These are phyloP conservation scores for Ctena decussata DNA, from an alignment of 2,888 invertebrate genomes.

Conservation along the genomic window DNA sequence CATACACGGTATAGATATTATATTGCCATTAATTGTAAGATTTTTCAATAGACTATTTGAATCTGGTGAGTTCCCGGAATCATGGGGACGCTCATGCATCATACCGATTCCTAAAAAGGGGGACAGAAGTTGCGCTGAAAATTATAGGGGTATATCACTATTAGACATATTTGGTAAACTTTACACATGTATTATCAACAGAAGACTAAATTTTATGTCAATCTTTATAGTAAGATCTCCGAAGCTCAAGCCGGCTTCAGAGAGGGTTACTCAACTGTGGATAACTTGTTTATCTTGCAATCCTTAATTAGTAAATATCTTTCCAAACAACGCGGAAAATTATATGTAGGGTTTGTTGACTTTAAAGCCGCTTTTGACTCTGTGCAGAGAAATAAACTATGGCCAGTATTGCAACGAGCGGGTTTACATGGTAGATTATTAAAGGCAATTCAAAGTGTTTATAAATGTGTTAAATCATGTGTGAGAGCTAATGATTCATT, in stretches of 20 bases:
- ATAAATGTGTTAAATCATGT: conserved; percentile 24
- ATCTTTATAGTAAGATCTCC: neutral
- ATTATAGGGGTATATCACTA: conserved; percentile 2
- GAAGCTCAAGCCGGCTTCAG: conserved; percentile 10
- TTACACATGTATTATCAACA: conserved; percentile 1
- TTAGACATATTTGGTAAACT: conserved; percentile 7
- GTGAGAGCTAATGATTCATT: neutral
- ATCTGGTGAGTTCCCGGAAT: neutral
- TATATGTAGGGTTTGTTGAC: neutral
- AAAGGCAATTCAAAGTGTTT: conserved; percentile 11
- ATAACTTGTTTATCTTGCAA: conserved; percentile 5
- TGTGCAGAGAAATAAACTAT: neutral
- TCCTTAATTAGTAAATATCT: neutral
- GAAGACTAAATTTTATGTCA: neutral
- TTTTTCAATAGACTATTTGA: neutral
- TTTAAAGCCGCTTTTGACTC: neutral
- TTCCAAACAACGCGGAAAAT: neutral
- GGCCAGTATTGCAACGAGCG: neutral
- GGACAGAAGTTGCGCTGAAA: neutral
- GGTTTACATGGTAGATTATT: neutral
- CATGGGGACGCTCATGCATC: neutral
- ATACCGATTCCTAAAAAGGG: neutral
- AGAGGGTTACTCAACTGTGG: conserved; percentile 2
- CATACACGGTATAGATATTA: neutral
- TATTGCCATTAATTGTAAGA: neutral